Percentiles rank a stretch among this genome's conserved stretches.
These are phyloP conservation scores for Habropoda laboriosa DNA, from an alignment of 1,140 invertebrate genomes.

Conservation along the genomic window DNA sequence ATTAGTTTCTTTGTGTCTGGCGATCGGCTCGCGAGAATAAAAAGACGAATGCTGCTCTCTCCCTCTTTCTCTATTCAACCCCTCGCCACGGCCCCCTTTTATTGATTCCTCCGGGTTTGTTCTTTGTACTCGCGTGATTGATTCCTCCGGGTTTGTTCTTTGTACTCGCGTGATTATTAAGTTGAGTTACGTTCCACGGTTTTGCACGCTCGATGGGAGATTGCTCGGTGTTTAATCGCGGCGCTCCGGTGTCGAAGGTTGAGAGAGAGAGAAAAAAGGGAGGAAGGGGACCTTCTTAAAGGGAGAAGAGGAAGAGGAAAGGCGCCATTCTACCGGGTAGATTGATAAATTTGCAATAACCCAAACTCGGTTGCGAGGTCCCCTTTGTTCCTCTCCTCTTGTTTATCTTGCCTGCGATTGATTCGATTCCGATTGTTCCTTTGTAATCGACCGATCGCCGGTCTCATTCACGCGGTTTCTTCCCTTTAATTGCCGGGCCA, in stretches of 20 bases:
- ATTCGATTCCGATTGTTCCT: not conserved
- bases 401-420: not conserved
- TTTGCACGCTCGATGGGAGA: not conserved
- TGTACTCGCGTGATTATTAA: slow-evolving; percentile 25
- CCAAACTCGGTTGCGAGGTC: not conserved
- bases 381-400: not conserved
- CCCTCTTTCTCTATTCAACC: no score
- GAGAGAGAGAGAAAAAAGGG: not conserved
- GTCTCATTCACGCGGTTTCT: not conserved
- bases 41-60: not conserved
- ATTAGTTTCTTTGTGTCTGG: slow-evolving; percentile 50
- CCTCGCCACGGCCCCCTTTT: not conserved
- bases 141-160: slow-evolving; percentile 11
- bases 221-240: slow-evolving; percentile 23
- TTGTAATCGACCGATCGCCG: no score
- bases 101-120: slow-evolving; percentile 25
- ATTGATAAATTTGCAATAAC: slow-evolving; percentile 19
- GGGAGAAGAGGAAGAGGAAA: not conserved
- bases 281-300: not conserved
- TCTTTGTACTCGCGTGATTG: slow-evolving; percentile 27
- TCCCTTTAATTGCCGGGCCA: no score
- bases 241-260: slow-evolving; percentile 3
- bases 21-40: slow-evolving; percentile 16
- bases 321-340: not conserved
- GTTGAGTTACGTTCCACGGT: slow-evolving; percentile 22